A percentile compares a stretch with the other conserved stretches of the same genome.
Conservation (phyloP, 2,888 invertebrate genomes). For the Lacanobia wlatinum region DNA sequence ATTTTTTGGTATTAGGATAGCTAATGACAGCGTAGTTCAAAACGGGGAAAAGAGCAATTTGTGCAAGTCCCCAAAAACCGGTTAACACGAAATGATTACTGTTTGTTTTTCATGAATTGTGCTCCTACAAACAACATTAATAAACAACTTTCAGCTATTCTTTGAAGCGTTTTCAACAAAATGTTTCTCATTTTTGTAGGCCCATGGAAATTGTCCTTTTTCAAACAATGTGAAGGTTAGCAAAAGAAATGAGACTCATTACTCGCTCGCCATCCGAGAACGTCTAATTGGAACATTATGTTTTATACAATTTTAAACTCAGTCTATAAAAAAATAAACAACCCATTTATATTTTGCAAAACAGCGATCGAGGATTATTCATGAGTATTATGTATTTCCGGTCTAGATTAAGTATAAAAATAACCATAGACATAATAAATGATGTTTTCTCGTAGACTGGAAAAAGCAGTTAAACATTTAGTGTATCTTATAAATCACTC, state of each 20-base stretch:
- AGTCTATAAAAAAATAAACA: conserved; percentile 24
- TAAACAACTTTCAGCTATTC: conserved; percentile 20
- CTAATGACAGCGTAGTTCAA: not conserved
- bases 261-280: conserved; percentile 54
- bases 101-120: conserved; percentile 21
- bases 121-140: conserved; percentile 20
- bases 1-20: too few species aligned
- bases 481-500: conserved; percentile 1
- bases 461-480: conserved; percentile 2
- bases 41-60: conserved; percentile 12
- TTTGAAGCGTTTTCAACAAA: conserved; percentile 39
- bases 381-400: not conserved
- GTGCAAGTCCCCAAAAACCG: not conserved
- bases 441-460: not conserved
- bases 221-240: conserved; percentile 50
- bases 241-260: conserved; percentile 57
- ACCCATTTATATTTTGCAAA: conserved; percentile 21
- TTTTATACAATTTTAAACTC: conserved; percentile 20
- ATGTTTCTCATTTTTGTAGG: conserved; percentile 40
- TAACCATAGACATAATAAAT: not conserved
- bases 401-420: not conserved
- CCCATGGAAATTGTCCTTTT: conserved; percentile 52
- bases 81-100: conserved; percentile 11
- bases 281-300: conserved; percentile 55
- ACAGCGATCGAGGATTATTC: not conserved